Evolutionary conservation across 2,888 invertebrate species (phyloP), one percentile per base, ranked within the genome.

Genomic region (Dasypogon diadema): DNA sequence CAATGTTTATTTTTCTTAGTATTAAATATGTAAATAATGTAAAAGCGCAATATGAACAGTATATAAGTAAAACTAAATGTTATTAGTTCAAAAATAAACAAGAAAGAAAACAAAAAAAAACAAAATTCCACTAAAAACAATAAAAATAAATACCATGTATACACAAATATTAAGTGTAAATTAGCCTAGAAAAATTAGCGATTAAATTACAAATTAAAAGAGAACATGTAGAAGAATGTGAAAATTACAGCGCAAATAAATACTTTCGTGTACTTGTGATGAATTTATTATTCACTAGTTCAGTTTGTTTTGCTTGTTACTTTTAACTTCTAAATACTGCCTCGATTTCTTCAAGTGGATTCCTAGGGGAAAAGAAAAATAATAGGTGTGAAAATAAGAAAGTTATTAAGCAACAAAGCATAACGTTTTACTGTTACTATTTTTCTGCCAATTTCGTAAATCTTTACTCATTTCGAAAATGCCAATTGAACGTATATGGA

Each of bases 301-400:
- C 34, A 42, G 8, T 55, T 55, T 55, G 8, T 30, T 55, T 55
- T 55, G 12, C 2, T 56, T 56, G 24, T 56, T 56, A 51, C 46
- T 80, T 80, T 85, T 84, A 86, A 82, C 83, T 83, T 85, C 81
- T 85, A 84, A 86, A 84, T 82, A 85, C 86, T 82, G 86, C 86
- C 84, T 86, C 86, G 81, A 86, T 84, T 85, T 85, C 85, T 80
- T 83, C 85, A 79, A 86, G 82, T 82, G 84, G 84, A 83, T 85
- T 86, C 85, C 86, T 86, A 84, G 79, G 83, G 83, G 80, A 63
- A 77, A 77, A 72, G 72, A 70, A 77, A 79, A 79, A 79, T 77
- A 79, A 68, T 78, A 79, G 77, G 70, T 70, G 70, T 70, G 68
- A 70, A 70, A 70, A 54, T 70, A 70, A 70, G 70, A 70, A 70